Conservation (phyloP, 2,113 vertebrate genomes). For the Notechis scutatus region DNA sequence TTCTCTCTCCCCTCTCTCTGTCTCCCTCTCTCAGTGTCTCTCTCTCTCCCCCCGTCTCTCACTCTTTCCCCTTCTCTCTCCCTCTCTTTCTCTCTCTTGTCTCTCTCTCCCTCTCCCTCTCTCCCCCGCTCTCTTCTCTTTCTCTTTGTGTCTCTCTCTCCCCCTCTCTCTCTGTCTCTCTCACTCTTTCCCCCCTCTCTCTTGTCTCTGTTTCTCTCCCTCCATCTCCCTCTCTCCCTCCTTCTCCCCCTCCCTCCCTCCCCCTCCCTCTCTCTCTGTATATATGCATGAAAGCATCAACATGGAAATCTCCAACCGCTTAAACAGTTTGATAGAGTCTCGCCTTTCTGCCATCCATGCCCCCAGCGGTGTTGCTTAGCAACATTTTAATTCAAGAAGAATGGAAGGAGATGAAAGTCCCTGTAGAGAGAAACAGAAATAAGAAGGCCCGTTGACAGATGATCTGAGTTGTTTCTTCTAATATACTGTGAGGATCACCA, state of each 20-base stretch:
- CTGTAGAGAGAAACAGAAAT: conserved; percentile 86
- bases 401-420: conserved; percentile 86
- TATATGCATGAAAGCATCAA: conserved; percentile 44
- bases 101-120: too few relatives aligned
- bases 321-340: conserved; percentile 75
- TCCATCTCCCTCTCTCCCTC: too few relatives aligned
- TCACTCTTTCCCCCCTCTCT: neutral
- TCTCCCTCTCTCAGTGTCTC: too few relatives aligned
- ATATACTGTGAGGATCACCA: conserved; percentile 93
- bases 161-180: too few relatives aligned
- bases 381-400: conserved; percentile 89
- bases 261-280: neutral
- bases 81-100: too few relatives aligned
- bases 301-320: conserved; percentile 65
- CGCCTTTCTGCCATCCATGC: conserved; percentile 63
- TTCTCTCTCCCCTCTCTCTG: too few relatives aligned
- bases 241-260: too few relatives aligned
- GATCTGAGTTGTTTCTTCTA: conserved; percentile 91
- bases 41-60: too few relatives aligned
- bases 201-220: neutral
- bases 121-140: too few relatives aligned
- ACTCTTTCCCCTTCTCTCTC: too few relatives aligned
- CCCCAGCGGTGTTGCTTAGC: conserved; percentile 88
- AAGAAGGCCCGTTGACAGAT: conserved; percentile 87
- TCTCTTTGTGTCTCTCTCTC: too few relatives aligned